These are phyloP conservation scores for Hydrochoerus hydrochaeris DNA, from an alignment of 2,113 vertebrate species.

Conservation along the genomic window DNA sequence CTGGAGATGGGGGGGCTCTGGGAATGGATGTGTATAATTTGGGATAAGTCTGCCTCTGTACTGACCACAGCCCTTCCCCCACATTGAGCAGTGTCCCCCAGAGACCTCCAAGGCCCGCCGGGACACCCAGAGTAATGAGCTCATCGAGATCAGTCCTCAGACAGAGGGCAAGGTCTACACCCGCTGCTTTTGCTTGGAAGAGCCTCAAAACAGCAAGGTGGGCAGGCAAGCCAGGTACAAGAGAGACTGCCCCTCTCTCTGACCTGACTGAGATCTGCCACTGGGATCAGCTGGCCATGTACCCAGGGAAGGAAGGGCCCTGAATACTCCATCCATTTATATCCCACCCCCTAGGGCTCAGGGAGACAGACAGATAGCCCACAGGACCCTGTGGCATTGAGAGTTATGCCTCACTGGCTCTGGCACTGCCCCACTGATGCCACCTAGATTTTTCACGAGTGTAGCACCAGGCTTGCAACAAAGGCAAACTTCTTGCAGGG, in stretches of 20 bases:
- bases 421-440: neutral
- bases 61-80: neutral
- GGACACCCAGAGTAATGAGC: slow-evolving; percentile 90
- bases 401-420: neutral
- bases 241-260: neutral
- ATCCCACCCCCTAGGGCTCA: neutral
- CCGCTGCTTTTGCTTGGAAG: slow-evolving; percentile 89
- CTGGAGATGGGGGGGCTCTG: neutral
- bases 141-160: slow-evolving; percentile 89
- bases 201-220: slow-evolving; percentile 83
- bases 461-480: neutral
- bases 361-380: neutral
- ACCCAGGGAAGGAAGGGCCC: neutral
- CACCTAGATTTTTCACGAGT: neutral
- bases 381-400: neutral
- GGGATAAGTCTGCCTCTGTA: neutral
- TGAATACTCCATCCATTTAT: neutral
- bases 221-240: neutral
- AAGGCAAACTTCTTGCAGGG: neutral
- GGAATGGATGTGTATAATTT: neutral
- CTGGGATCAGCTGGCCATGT: neutral
- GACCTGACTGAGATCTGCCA: neutral
- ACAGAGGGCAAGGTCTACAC: slow-evolving; percentile 89
- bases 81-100: slow-evolving; percentile 88
- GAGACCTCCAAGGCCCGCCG: slow-evolving; percentile 94